Conservation (phyloP, 2,797 vertebrate species). For the Cyclopterus lumpus region DNA sequence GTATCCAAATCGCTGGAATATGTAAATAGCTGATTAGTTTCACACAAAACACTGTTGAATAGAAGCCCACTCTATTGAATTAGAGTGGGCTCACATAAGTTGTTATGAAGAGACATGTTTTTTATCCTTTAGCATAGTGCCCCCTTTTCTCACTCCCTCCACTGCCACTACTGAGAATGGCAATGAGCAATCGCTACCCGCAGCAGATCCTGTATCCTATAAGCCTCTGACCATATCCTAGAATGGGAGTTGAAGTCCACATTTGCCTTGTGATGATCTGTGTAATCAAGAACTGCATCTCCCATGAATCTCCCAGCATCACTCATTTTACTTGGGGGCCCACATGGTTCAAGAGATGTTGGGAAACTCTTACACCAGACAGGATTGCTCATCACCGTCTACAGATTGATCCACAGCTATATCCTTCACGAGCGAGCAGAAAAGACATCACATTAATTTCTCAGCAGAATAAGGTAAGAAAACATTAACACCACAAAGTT, state of each 20-base stretch:
- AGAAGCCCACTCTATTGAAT: too few relatives aligned
- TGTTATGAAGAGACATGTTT: slow-evolving; percentile 27
- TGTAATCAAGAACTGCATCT: slow-evolving; percentile 70
- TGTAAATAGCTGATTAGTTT: not conserved
- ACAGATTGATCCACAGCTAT: slow-evolving; percentile 39
- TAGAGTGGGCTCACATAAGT: not conserved
- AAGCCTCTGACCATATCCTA: slow-evolving; percentile 5
- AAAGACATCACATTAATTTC: slow-evolving; percentile 12
- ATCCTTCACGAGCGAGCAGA: slow-evolving; percentile 28
- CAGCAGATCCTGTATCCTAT: slow-evolving; percentile 42
- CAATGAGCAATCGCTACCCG: slow-evolving; percentile 21
- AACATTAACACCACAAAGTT: not conserved
- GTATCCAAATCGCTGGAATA: not conserved
- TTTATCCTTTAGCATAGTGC: not conserved
- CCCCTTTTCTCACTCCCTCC: not conserved
- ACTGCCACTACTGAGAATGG: slow-evolving; percentile 43
- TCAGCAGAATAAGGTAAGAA: slow-evolving; percentile 64
- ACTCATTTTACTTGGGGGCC: slow-evolving; percentile 33
- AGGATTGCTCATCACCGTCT: slow-evolving; percentile 54
- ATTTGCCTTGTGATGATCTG: not conserved
- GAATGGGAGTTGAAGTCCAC: slow-evolving; percentile 78
- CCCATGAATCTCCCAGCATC: slow-evolving; percentile 69
- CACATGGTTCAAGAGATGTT: slow-evolving; percentile 59
- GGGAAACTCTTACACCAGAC: slow-evolving; percentile 71
- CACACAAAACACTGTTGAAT: not conserved